Conservation (phyloP, 2,113 vertebrate genomes). For the Setophaga petechia region DNA sequence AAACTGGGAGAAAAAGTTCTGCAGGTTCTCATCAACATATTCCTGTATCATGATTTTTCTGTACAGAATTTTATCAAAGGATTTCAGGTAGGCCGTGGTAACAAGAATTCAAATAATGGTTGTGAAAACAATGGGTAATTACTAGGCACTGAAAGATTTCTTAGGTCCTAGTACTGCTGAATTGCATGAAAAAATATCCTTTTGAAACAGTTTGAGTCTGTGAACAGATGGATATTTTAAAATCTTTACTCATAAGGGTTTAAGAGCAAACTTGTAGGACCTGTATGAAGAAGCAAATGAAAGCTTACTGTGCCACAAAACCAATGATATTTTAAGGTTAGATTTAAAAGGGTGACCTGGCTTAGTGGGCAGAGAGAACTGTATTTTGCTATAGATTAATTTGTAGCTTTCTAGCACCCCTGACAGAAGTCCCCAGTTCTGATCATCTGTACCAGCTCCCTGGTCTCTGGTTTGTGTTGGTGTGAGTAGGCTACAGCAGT, state of each 20-base stretch:
- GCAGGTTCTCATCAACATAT: constrained; percentile 90
- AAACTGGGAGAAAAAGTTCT: constrained; percentile 89
- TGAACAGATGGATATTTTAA: background rate
- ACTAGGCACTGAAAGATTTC: background rate
- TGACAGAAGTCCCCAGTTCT: background rate
- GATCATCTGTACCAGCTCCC: background rate
- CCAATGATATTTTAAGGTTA: background rate
- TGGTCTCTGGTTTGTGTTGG: background rate
- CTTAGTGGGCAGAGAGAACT: background rate
- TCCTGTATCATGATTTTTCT: constrained; percentile 97
- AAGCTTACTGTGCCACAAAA: background rate
- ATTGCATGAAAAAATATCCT: background rate
- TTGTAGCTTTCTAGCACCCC: background rate
- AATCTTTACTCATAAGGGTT: background rate
- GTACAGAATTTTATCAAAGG: constrained; percentile 96
- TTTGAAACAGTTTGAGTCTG: background rate
- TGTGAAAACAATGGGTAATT: background rate
- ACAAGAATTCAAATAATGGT: background rate
- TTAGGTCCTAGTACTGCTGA: background rate
- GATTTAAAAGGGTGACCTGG: background rate
- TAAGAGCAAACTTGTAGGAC: background rate
- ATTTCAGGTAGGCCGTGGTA: constrained; percentile 82
- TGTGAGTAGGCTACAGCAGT: background rate
- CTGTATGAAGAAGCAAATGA: background rate
- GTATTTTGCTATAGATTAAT: background rate